A percentile compares a stretch with the other conserved stretches of the same genome.
Conservation (phyloP, 2,888 invertebrate genomes). For the Acanthopleura granulata region DNA sequence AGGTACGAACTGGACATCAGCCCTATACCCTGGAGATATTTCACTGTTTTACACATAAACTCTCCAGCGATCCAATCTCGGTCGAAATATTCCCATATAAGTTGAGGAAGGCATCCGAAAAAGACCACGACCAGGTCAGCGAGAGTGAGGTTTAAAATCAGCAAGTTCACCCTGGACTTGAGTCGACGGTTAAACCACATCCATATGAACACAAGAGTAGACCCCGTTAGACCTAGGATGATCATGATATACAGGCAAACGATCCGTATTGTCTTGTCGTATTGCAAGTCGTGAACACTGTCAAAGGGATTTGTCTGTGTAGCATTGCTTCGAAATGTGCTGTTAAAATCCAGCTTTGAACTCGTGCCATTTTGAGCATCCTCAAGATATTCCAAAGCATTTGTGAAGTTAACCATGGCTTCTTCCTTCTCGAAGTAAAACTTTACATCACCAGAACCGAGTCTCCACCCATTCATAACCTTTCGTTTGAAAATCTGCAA, state of each 20-base stretch:
- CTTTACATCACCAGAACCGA: too few relatives aligned
- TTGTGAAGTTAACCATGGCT: too few relatives aligned
- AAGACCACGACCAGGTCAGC: slow-evolving; percentile 66
- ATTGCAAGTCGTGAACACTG: slow-evolving; percentile 57
- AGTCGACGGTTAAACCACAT: slow-evolving; percentile 55
- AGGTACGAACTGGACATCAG: slow-evolving; percentile 67
- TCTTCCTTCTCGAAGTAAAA: too few relatives aligned
- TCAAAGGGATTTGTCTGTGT: neutral
- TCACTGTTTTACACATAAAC: slow-evolving; percentile 63
- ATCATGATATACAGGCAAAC: slow-evolving; percentile 55
- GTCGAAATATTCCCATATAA: slow-evolving; percentile 64
- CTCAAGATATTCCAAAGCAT: too few relatives aligned
- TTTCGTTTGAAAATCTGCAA: too few relatives aligned
- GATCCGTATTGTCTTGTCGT: slow-evolving; percentile 49
- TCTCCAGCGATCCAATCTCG: slow-evolving; percentile 65
- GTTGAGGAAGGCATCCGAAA: slow-evolving; percentile 61
- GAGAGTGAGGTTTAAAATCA: slow-evolving; percentile 66
- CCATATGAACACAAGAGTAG: slow-evolving; percentile 59
- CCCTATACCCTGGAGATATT: slow-evolving; percentile 65
- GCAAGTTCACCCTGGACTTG: slow-evolving; percentile 59
- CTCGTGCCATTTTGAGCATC: too few relatives aligned
- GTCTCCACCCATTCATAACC: too few relatives aligned
- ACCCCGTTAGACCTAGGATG: slow-evolving; percentile 56
- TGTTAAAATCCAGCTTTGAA: too few relatives aligned
- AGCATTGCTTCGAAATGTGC: too few relatives aligned